These are phyloP conservation scores for Muricea muricata DNA, from an alignment of 92 coral and sea anemone genomes.

Conservation along the genomic window DNA sequence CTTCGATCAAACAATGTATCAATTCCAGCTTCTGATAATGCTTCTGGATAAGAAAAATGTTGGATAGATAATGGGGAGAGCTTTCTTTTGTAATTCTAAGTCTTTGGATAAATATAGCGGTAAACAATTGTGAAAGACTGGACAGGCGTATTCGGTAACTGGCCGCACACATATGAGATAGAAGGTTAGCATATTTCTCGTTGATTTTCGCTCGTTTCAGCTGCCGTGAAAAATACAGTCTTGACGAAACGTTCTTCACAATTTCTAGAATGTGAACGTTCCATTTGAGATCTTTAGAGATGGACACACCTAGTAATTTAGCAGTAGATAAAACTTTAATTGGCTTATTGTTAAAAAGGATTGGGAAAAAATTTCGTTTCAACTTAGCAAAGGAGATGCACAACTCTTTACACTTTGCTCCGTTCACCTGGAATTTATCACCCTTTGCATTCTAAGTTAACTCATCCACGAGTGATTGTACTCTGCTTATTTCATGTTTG, in stretches of 20 bases:
- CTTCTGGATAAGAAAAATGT: too few species aligned
- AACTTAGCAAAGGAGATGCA: conserved; percentile 17
- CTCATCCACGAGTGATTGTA: too few species aligned
- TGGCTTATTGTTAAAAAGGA: conserved; percentile 30
- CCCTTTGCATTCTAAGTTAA: too few species aligned
- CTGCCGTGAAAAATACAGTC: conserved; percentile 37
- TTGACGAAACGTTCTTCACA: conserved; percentile 35
- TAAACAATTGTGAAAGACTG: too few species aligned
- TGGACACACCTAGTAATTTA: conserved; percentile 17
- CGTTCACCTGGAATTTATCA: conserved; percentile 27
- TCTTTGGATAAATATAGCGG: too few species aligned
- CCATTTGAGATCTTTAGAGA: conserved; percentile 22
- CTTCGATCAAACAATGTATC: too few species aligned
- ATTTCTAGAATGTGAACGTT: too few species aligned
- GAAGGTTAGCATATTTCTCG: conserved; percentile 30
- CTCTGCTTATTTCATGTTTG: too few species aligned
- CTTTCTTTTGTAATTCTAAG: too few species aligned
- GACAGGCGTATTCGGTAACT: conserved; percentile 14
- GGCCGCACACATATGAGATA: conserved; percentile 37
- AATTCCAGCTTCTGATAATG: too few species aligned
- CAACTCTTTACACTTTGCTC: conserved; percentile 36
- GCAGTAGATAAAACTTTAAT: conserved; percentile 21
- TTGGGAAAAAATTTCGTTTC: conserved; percentile 17
- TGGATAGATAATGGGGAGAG: too few species aligned
- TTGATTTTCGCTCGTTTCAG: too few species aligned